Conservation (phyloP, 2,888 invertebrate species). For the Clivina fossor region DNA sequence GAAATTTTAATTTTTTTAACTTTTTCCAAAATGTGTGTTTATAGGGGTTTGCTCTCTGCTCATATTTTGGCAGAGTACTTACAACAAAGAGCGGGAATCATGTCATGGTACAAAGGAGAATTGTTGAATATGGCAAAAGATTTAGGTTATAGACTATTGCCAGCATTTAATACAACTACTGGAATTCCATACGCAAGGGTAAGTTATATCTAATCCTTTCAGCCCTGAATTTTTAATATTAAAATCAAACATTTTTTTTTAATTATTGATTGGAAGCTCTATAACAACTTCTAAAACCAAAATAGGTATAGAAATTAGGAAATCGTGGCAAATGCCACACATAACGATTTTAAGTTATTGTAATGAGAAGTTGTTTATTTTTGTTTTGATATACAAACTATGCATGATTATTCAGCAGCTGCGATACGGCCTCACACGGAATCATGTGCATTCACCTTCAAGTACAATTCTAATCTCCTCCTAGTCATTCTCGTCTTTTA, state of each 20-base stretch:
- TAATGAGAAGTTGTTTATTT: too few species aligned
- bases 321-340: too few species aligned
- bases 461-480: too few species aligned
- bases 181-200: slow-evolving; percentile 97
- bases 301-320: too few species aligned
- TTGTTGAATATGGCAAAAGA: slow-evolving; percentile 88
- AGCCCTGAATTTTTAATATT: slow-evolving; percentile 7
- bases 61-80: slow-evolving; percentile 86
- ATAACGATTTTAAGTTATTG: too few species aligned
- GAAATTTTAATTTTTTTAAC: too few species aligned
- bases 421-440: too few species aligned
- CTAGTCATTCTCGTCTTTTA: too few species aligned
- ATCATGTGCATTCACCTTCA: too few species aligned
- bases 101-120: slow-evolving; percentile 87
- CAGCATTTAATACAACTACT: slow-evolving; percentile 98
- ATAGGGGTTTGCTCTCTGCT: slow-evolving; percentile 85
- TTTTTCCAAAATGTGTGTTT: slow-evolving; percentile 39
- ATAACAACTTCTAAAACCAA: background rate
- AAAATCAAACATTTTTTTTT: background rate
- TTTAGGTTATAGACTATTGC: slow-evolving; percentile 85
- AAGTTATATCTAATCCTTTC: slow-evolving; percentile 39
- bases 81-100: slow-evolving; percentile 70
- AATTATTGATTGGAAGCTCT: too few species aligned
- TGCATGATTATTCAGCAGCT: too few species aligned
- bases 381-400: too few species aligned